Evolutionary conservation across 2,888 invertebrate species (phyloP).

Genomic region (Antheraea assamensis): DNA sequence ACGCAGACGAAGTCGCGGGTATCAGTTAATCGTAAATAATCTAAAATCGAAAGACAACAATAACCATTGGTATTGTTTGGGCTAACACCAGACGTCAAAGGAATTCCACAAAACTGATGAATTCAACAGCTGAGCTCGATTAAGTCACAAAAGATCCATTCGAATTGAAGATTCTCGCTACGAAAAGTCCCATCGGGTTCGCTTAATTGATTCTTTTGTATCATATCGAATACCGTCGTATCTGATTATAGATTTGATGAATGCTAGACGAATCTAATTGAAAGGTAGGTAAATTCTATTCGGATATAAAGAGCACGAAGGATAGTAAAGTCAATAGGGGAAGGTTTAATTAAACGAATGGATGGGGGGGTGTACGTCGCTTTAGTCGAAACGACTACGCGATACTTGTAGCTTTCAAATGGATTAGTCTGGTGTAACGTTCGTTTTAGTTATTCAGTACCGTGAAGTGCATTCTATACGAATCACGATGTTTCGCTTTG

Average conservation of each 20-base stretch:
- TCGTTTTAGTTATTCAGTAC: constrained; percentile 55
- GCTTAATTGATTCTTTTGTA: constrained; percentile 15
- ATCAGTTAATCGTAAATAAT: background rate
- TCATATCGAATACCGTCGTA: constrained; percentile 7
- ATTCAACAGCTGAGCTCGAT: constrained; percentile 4
- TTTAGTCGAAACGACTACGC: constrained; percentile 38
- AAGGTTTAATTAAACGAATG: constrained; percentile 77
- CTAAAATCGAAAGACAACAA: background rate
- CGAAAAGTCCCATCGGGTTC: constrained; percentile 10
- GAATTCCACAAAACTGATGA: background rate
- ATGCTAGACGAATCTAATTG: constrained; percentile 16
- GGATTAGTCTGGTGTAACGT: constrained; percentile 69
- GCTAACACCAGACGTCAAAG: background rate
- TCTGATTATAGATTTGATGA: constrained; percentile 12
- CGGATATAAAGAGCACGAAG: constrained; percentile 40
- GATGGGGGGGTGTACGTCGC: constrained; percentile 36
- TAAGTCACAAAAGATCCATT: constrained; percentile 11
- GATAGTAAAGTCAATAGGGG: constrained; percentile 45
- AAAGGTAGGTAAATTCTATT: constrained; percentile 29
- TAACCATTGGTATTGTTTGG: background rate
- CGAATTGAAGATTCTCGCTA: constrained; percentile 13
- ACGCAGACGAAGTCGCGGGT: too few species aligned
- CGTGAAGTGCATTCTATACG: constrained; percentile 37
- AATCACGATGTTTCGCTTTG: background rate
- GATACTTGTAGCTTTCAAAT: constrained; percentile 60